Conservation (phyloP, 2,888 invertebrate genomes). For the Hedya salicella region DNA sequence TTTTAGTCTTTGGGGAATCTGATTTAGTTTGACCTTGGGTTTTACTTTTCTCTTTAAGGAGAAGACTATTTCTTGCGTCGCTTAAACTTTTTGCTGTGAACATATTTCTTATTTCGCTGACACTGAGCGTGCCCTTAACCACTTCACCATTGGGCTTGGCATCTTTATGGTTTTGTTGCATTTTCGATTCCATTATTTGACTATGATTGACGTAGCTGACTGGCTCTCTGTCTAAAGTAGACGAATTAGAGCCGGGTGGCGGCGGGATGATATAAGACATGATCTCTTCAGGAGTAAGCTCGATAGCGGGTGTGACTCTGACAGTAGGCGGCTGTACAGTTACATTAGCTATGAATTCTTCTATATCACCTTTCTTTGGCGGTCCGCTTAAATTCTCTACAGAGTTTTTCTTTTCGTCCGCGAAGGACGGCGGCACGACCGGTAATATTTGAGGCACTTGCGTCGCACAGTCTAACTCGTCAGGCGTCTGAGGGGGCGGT, state of each 20-base stretch:
- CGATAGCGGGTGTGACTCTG: conserved; percentile 89
- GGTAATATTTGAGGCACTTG: conserved; percentile 88
- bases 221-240: conserved; percentile 75
- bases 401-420: conserved; percentile 84
- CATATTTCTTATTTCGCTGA: conserved; percentile 83
- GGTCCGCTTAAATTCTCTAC: conserved; percentile 61
- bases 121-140: conserved; percentile 85
- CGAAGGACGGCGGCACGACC: conserved; percentile 90
- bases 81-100: conserved; percentile 80
- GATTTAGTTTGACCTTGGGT: conserved; percentile 63
- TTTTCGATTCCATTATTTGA: conserved; percentile 68
- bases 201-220: conserved; percentile 73
- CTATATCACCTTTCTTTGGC: conserved; percentile 87
- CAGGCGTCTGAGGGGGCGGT: conserved; percentile 94
- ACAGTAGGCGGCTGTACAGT: conserved; percentile 92
- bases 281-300: conserved; percentile 92
- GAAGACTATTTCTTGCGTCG: conserved; percentile 80
- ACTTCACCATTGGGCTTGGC: conserved; percentile 76
- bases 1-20: conserved; percentile 78
- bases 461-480: conserved; percentile 89
- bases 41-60: conserved; percentile 79
- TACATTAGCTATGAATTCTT: conserved; percentile 93
- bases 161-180: conserved; percentile 56
- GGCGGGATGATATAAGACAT: conserved; percentile 94
- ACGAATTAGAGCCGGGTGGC: conserved; percentile 86